phyloP scores from a whole-genome alignment of 2,113 vertebrate genomes.

The Tragelaphus strepsiceros region DNA sequence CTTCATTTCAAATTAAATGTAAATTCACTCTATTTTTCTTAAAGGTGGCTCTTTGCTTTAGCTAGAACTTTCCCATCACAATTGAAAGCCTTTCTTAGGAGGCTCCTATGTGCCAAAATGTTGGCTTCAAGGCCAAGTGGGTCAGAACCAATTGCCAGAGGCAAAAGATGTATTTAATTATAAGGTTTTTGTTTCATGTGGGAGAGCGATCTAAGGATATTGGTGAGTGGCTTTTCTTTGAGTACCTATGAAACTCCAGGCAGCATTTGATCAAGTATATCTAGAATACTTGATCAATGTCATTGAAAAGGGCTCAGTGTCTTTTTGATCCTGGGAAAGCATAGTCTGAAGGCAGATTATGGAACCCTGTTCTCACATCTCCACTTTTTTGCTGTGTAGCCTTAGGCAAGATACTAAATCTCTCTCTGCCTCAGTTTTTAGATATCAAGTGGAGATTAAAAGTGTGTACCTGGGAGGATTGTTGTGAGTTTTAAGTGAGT shows the following conservation, averaged over 20 bases:
- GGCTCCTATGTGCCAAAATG: neutral
- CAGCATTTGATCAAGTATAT: neutral
- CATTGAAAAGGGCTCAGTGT: neutral
- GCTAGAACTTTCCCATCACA: neutral
- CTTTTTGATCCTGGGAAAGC: neutral
- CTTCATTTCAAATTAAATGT: slow-evolving; percentile 41
- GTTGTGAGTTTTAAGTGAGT: neutral
- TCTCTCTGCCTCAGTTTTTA: neutral
- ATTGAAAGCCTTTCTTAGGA: neutral
- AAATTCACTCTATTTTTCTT: slow-evolving; percentile 30
- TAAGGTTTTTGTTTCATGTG: slow-evolving; percentile 34
- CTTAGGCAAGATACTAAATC: neutral
- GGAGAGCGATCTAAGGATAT: slow-evolving; percentile 37
- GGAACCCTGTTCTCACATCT: neutral
- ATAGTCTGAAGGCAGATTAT: neutral
- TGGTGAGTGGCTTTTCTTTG: slow-evolving; percentile 12
- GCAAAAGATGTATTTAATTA: neutral
- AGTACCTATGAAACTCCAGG: neutral
- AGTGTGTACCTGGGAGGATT: neutral
- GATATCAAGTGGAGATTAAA: neutral
- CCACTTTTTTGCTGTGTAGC: neutral
- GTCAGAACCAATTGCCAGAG: slow-evolving; percentile 15
- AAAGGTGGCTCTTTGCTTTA: slow-evolving; percentile 1
- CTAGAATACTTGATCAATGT: neutral
- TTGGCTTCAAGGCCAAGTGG: slow-evolving; percentile 27